Conservation (phyloP, 2,888 invertebrate genomes). For the Erannis defoliaria region DNA sequence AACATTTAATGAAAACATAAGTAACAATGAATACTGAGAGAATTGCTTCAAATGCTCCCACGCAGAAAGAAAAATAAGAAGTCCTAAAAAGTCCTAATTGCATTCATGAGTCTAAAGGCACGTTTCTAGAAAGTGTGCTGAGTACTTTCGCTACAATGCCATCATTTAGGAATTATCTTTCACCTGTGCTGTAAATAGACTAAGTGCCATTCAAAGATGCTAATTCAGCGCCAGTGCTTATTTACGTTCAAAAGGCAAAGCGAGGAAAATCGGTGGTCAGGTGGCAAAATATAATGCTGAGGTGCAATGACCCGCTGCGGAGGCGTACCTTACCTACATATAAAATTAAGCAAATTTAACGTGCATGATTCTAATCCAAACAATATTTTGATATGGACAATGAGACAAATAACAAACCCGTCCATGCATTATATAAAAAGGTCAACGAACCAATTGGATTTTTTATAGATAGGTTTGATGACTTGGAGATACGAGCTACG, state of each 20-base stretch:
- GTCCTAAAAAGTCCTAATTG: constrained; percentile 27
- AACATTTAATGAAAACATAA: background rate
- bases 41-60: constrained; percentile 1
- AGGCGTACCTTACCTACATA: constrained; percentile 49
- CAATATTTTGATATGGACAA: constrained; percentile 50
- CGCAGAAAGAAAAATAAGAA: constrained; percentile 18
- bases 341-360: constrained; percentile 40
- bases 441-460: constrained; percentile 46
- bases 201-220: constrained; percentile 39
- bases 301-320: constrained; percentile 58
- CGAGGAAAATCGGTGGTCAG: constrained; percentile 36
- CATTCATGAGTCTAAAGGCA: constrained; percentile 24
- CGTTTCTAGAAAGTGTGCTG: constrained; percentile 33
- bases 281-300: constrained; percentile 37
- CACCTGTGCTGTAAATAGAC: constrained; percentile 24
- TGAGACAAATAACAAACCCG: constrained; percentile 52
- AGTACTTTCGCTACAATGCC: constrained; percentile 37
- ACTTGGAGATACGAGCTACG: background rate
- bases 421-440: constrained; percentile 42
- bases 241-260: constrained; percentile 47
- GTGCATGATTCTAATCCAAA: constrained; percentile 52
- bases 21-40: constrained; percentile 19
- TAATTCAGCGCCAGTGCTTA: constrained; percentile 43
- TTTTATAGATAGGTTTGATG: constrained; percentile 25
- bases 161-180: constrained; percentile 29